Evolutionary conservation across 2,888 invertebrate species (phyloP), one percentile per base, ranked within the genome.

Genomic region (Plebejus melissa): DNA sequence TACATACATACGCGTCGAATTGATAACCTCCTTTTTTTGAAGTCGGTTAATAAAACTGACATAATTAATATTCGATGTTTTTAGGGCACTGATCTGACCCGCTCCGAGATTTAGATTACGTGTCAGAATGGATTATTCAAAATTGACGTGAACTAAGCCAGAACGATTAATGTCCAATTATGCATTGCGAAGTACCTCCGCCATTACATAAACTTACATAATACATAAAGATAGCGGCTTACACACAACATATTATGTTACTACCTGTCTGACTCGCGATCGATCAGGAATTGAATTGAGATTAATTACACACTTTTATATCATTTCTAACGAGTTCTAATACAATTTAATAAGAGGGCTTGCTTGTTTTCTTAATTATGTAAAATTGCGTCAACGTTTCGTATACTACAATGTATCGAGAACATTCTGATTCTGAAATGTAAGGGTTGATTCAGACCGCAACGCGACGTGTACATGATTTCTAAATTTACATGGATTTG

Each of bases 141-240:
- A 75, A 58, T 75, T 75, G 69, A 70, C 70, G 71, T 71, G 54
- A 75, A 75, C 70, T 75, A 58, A 76, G 65, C 74, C 69, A 77
- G 74, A 75, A 69, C 78, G 77, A 82, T 83, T 81, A 82, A 81
- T 82, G 80, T 80, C 82, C 84, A 84, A 82, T 81, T 81, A 81
- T 83, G 81, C 80, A 83, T 83, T 80, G 83, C 82, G 77, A 79
- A 78, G 81, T 81, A 79, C 83, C 77, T 80, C 79, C 77, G 76
- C 77, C 41, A 70, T 82, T 82, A 80, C 77, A 77, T 81, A 81
- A 82, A 75, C 77, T 82, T 80, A 80, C 79, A 79, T 80, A 82
- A 82, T 76, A 69, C 54, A 16, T 79, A 80, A 77, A 80, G 77
- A 77, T 78, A 77, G 78, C 36, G 76, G 77, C 77, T 80, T 78